These are phyloP conservation scores for Entomyzon cyanotis DNA, from an alignment of 2,113 vertebrate genomes.

Conservation along the genomic window DNA sequence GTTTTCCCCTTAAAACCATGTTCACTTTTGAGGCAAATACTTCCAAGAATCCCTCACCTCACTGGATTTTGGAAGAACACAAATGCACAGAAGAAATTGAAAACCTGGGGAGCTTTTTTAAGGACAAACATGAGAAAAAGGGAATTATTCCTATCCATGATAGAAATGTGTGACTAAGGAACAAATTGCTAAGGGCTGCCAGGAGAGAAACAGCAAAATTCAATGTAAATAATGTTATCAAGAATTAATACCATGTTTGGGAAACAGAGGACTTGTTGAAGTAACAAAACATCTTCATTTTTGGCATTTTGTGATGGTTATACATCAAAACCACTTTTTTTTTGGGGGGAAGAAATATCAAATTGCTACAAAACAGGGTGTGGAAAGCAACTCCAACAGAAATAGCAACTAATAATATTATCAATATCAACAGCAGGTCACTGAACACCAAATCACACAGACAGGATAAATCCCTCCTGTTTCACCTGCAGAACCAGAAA, in stretches of 20 bases:
- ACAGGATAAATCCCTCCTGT: neutral
- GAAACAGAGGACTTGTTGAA: neutral
- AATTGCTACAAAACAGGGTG: neutral
- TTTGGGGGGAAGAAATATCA: neutral
- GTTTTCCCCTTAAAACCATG: neutral
- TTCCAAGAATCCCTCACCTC: neutral
- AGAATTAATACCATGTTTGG: neutral
- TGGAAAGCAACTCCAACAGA: neutral
- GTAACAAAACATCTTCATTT: neutral
- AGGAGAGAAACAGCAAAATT: neutral
- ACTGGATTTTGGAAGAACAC: neutral
- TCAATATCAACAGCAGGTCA: neutral
- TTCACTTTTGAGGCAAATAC: neutral
- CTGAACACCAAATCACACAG: neutral
- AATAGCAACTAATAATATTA: neutral
- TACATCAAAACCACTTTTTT: neutral
- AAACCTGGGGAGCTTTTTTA: neutral
- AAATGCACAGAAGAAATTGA: neutral
- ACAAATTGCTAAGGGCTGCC: neutral
- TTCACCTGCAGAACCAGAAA: neutral
- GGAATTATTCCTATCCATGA: fast-evolving
- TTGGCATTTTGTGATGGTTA: neutral
- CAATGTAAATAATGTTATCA: neutral
- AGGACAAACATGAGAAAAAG: neutral
- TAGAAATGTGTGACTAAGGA: fast-evolving